Evolutionary conservation across 2,113 vertebrate species (phyloP), one percentile per base, ranked within the genome.

Genomic region (Fulmarus glacialis): DNA sequence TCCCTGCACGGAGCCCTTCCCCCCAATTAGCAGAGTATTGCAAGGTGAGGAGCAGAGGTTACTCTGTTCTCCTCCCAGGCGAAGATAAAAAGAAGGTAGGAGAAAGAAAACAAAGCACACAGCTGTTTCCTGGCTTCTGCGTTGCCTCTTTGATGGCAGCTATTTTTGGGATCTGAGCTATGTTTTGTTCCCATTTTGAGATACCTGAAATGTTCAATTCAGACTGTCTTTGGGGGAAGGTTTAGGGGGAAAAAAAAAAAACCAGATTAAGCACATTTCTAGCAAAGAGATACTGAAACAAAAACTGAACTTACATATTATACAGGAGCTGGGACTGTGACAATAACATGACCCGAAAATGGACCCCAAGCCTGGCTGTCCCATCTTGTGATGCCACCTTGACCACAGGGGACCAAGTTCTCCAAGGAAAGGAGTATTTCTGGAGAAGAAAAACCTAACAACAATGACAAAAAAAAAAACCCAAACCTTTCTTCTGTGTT

Each of bases 111-210:
- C 8, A 38, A 60, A 27, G 82, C 11, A 27, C 75, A 59, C 64
- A 48, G 68, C 68, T 91, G n/a, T 38, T 89, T 52, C 58, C 79
- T 63, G 24, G 59, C 72, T 78, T 78, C 73, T 38, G 72, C 50
- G 81, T 17, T 74, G 17, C 52, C 32, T 70, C 75, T 83, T 80
- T 78, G 86, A 42, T n/a, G 22, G 55, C 29, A 87, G 83, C 72
- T 96, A 71, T 94, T 82, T 92, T 63, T 3, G 75, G 83, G 82
- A 84, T 91, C 91, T 91, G 67, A 89, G 77, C 38, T 12, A 4
- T 60, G 75, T 77, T 94, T 93, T 96, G 29, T 74, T 93, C 81
- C 47, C 16, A 4, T 95, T 92, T 80, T 50, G 59, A 83, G 86
- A 48, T 10, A 81, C 36, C 55, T 84, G 94, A 73, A 77, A 40